Percentiles rank a stretch among this genome's conserved stretches.
These are phyloP conservation scores for Chloroceryle amazona DNA, from an alignment of 2,797 vertebrate species.

Conservation along the genomic window DNA sequence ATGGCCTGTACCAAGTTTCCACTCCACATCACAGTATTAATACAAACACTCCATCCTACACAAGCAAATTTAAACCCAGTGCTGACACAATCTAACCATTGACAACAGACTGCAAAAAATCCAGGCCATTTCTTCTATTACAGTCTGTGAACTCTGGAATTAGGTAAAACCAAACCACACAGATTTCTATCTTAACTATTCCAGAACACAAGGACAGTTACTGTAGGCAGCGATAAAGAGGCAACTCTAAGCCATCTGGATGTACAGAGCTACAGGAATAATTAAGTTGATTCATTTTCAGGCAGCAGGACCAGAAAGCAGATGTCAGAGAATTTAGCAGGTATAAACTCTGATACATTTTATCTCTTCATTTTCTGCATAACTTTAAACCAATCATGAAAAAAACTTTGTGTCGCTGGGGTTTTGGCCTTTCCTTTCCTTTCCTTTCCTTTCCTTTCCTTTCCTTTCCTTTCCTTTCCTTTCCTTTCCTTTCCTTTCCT, in stretches of 20 bases:
- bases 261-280: neutral
- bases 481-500: neutral
- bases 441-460: neutral
- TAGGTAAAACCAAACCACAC: neutral
- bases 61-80: neutral
- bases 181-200: constrained; percentile 20
- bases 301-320: constrained; percentile 30
- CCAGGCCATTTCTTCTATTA: neutral
- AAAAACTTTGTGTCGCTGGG: neutral
- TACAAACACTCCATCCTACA: neutral
- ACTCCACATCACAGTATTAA: neutral
- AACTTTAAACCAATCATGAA: neutral
- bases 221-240: constrained; percentile 7
- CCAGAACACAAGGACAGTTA: constrained; percentile 28
- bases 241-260: neutral
- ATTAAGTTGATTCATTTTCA: constrained; percentile 58
- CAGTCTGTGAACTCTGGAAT: neutral
- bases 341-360: constrained; percentile 33
- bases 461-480: neutral
- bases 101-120: constrained; percentile 5
- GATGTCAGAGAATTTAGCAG: constrained; percentile 33
- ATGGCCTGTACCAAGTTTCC: neutral
- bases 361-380: neutral
- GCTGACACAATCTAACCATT: neutral
- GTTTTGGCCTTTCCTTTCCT: neutral